Evolutionary conservation across 2,797 vertebrate genomes (phyloP), one percentile per base, ranked within the genome.

Genomic region (Iguana delicatissima): DNA sequence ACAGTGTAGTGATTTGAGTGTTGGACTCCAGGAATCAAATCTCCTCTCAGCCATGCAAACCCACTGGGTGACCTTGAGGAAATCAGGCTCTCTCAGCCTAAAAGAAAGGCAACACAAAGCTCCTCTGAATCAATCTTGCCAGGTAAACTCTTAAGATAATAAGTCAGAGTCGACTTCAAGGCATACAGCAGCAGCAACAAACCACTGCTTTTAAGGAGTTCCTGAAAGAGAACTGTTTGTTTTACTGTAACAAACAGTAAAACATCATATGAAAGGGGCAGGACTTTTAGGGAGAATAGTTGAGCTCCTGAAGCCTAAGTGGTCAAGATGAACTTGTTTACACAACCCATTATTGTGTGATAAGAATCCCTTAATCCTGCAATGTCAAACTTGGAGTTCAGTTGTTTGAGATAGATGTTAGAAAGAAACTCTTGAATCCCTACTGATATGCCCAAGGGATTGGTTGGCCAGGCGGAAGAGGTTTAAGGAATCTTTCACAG

Each of bases 351-450:
- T 74, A 86, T 82, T 38, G 38, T 90, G 64, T 90, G 89, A 86
- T 90, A 82, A 90, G 52, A 90, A 90, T 86, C 84, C 89, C 67
- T 90, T 82, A 74, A 86, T 90, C 89, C 67, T 73, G 55, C 38
- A 85, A 80, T 67, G 84, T 86, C 84, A 74, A 62, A 59, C 42
- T 77, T 42, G 73, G 57, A 86, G 38, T 73, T 90, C 46, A 42
- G 35, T 62, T 81, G 20, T 86, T 81, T 86, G 84, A 90, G 79
- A 72, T 46, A 57, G 24, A 55, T 90, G 57, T 86, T 86, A 14
- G 76, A 90, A 77, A 42, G 38, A 82, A 86, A 86, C 89, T 69
- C 85, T 91, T 8, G 67, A 69, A 35, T 57, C 84, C 85, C 69
- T 79, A 67, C 16, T 84, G 87, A 73, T 72, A 18, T 91, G 67